Evolutionary conservation across 1,140 invertebrate species (phyloP), one percentile per base, ranked within the genome.

Genomic region (Dinoponera quadriceps): DNA sequence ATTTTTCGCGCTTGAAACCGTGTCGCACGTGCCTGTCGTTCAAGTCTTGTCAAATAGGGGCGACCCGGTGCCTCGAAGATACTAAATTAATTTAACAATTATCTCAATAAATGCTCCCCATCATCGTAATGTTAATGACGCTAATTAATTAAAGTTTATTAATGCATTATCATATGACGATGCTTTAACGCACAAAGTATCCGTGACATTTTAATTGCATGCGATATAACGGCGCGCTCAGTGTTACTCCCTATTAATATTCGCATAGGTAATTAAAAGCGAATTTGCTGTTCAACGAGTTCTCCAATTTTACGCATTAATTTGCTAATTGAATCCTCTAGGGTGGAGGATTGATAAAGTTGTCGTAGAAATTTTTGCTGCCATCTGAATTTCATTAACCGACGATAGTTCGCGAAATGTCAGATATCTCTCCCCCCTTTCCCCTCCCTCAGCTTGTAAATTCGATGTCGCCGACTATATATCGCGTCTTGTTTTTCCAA

Each of bases 301-400:
- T 84, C 63, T 60, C 55, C 55, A 84, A 84, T 84, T 84, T 84
- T 84, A 84, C 77, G 65, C 82, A 84, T 84, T 84, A 84, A 84
- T 81, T 69, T 84, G 59, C 82, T 84, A 84, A 84, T 84, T 81
- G 82, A 84, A 84, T 84, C 75, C n/a, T 54, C 27, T 51, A 68
- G 55, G 49, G 66, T 27, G 51, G 75, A 57, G 51, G 51, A 80
- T 48, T 80, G 65, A 80, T 80, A 80, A 78, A 73, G 54, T 66
- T 71, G 60, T 82, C 20, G 60, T 72, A 49, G 22, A 51, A 72
- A 62, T 85, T 60, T 80, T 60, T 49, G 0, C 25, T 25, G 0
- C 38, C 16, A 9, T 11, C 57, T 27, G 13, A 85, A 78, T 27
- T 69, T 54, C 44, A 33, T 29, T 71, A 85, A 33, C 11, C 38